Base-by-base conservation (phyloP, 2,797 vertebrate species). In the Malurus splendens region DNA sequence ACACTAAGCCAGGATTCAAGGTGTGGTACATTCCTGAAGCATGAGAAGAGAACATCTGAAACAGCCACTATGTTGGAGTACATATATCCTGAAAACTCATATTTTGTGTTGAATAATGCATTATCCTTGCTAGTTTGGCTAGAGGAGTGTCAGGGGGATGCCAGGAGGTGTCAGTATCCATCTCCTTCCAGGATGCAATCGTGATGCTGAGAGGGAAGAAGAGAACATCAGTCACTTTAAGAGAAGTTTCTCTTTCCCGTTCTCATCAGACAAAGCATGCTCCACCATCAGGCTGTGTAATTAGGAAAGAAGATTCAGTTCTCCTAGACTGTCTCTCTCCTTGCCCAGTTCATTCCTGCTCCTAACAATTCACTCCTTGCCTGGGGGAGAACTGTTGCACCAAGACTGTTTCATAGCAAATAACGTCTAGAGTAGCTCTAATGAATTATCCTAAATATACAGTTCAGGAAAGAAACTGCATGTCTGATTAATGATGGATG, bases 21-120 rank as follows among this genome's bases (percentile, higher is more conserved):
- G 16, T 50, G 18, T 38, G 38, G 32, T 61, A 14, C 22, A 11
- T 25, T 76, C 30, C 33, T 36, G 62, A 73, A 86, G 17, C 16
- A n/a, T 90, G 42, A 16, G 38, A 45, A 4, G 6, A 68, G 44
- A 82, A 52, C 22, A 27, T 33, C 48, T 65, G 28, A 82, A 74
- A 38, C 11, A 80, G 9, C 7, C 30, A 24, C 23, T 45, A 0
- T 27, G 9, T 10, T 80, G 13, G 25, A 71, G 10, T 11, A 1
- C 2, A 7, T 30, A 9, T 44, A 32, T n/a, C 18, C 36, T 5
- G 0, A 47, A 30, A 68, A 30, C 12, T 91, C 0, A 0, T 59
- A 25, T 54, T 77, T 82, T 80, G 7, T n/a, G 19, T 42, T 64
- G 42, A 73, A 38, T 3, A 8, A 64, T 54, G 27, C 27, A 27